phyloP scores from a whole-genome alignment of 2,888 invertebrate species.

The Falcaria lacertinaria region DNA sequence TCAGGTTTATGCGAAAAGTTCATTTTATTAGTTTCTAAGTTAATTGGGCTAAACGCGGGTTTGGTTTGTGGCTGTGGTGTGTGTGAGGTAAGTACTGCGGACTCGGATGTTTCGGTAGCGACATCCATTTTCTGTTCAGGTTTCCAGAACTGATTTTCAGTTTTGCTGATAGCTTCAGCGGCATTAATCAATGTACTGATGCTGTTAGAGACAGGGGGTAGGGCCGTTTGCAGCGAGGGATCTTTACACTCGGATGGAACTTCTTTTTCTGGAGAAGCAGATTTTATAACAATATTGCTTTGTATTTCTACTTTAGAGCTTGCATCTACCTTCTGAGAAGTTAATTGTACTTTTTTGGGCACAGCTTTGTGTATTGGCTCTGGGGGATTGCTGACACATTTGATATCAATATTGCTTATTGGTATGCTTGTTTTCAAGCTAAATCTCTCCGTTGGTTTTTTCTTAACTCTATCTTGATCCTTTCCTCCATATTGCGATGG shows the following conservation, averaged over 20 bases:
- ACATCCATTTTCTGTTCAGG: conserved; percentile 43
- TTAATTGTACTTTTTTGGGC: conserved; percentile 29
- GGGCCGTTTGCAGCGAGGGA: conserved; percentile 9
- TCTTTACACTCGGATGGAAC: conserved; percentile 15
- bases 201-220: conserved; percentile 22
- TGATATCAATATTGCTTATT: conserved; percentile 71
- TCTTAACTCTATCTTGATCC: conserved; percentile 35
- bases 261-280: conserved; percentile 48
- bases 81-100: conserved; percentile 8
- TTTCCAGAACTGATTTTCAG: conserved; percentile 46
- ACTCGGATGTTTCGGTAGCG: conserved; percentile 35
- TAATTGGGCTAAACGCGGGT: conserved; percentile 47
- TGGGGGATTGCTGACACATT: conserved; percentile 51
- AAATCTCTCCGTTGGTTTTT: conserved; percentile 58
- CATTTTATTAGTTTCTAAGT: conserved; percentile 43
- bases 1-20: conserved; percentile 47
- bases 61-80: conserved; percentile 13
- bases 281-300: conserved; percentile 64
- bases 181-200: conserved; percentile 58
- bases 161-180: conserved; percentile 58
- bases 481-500: conserved; percentile 33
- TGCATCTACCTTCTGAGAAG: conserved; percentile 30
- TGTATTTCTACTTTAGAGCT: conserved; percentile 59
- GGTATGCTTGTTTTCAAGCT: conserved; percentile 74
- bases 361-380: conserved; percentile 29